These are phyloP conservation scores for Xiphophorus couchianus DNA, from an alignment of 2,113 vertebrate species.

Conservation along the genomic window DNA sequence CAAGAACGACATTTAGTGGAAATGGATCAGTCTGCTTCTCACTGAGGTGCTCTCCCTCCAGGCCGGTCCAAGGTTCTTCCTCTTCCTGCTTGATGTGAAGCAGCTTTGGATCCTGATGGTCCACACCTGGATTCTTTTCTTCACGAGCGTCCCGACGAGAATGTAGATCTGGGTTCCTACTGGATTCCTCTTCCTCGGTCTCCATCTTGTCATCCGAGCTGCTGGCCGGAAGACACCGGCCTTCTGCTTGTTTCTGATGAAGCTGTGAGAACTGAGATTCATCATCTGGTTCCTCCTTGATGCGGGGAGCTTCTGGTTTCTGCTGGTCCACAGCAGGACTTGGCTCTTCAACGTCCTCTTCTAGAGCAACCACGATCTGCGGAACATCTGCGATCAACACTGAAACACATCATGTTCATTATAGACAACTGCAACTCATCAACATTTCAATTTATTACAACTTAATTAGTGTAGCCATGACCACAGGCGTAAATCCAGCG, in stretches of 20 bases:
- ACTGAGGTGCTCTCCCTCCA: background rate
- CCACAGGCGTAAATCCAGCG: no score
- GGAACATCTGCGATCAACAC: background rate
- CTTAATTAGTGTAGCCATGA: no score
- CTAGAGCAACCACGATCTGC: background rate
- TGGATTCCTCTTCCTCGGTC: background rate
- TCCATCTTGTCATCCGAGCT: background rate
- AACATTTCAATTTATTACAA: background rate
- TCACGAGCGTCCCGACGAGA: background rate
- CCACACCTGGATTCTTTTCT: background rate
- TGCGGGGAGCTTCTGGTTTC: background rate
- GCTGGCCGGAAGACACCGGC: background rate
- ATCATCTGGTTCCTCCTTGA: background rate
- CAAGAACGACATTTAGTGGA: background rate
- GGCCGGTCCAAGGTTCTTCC: background rate
- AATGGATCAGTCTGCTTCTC: background rate
- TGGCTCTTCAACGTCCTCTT: background rate
- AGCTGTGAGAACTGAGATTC: no score
- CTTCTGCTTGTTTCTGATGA: background rate
- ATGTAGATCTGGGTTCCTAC: background rate
- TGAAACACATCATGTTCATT: background rate
- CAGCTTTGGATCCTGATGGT: background rate
- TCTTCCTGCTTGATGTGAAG: background rate
- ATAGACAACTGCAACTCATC: background rate
- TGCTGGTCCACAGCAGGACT: background rate